These are phyloP conservation scores for Piprites chloris DNA, from an alignment of 2,113 vertebrate genomes.

Conservation along the genomic window DNA sequence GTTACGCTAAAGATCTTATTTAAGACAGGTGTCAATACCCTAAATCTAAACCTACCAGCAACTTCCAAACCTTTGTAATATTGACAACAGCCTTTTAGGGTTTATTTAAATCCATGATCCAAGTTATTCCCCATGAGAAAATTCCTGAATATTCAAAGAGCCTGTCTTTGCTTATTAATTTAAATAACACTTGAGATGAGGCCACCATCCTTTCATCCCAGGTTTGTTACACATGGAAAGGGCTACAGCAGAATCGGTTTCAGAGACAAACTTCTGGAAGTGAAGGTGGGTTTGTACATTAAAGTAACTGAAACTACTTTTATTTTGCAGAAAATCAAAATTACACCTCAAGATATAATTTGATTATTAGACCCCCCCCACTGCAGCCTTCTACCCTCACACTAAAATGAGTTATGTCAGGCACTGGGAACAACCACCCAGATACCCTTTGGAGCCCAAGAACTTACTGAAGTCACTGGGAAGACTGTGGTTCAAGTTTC, in stretches of 20 bases:
- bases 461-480: constrained; percentile 96
- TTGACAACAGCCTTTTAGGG: background rate
- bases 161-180: background rate
- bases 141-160: background rate
- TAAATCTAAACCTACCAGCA: background rate
- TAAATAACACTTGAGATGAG: background rate
- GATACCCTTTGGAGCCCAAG: background rate
- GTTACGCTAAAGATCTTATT: background rate
- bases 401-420: background rate
- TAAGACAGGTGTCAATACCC: background rate
- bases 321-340: background rate
- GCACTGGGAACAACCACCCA: background rate
- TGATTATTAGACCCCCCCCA: background rate
- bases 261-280: background rate
- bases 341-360: background rate
- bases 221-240: background rate
- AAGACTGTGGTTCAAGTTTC: constrained; percentile 94
- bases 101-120: background rate
- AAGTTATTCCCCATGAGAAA: background rate
- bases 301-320: background rate
- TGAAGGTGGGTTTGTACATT: background rate
- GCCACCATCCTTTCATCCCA: background rate
- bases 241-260: background rate
- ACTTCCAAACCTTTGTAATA: background rate
- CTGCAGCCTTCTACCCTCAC: background rate